Conservation (phyloP, 2,113 vertebrate genomes). For the Baryphthengus martii region DNA sequence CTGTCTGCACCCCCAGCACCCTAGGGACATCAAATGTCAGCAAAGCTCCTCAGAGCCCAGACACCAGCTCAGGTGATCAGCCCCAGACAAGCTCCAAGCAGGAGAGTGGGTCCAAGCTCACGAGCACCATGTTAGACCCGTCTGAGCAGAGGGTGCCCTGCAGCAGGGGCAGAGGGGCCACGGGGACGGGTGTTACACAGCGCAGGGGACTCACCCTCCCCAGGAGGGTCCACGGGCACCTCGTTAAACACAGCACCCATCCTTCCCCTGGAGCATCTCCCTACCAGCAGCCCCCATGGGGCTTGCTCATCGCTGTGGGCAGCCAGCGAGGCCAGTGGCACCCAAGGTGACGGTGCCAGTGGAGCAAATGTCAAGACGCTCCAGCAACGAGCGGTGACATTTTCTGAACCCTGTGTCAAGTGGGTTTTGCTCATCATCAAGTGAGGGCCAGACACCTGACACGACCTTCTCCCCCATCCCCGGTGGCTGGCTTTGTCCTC, state of each 20-base stretch:
- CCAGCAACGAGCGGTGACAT: neutral
- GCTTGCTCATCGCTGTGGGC: rapidly evolving
- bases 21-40: neutral
- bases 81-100: neutral
- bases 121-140: rapidly evolving
- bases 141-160: rapidly evolving
- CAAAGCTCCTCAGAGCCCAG: neutral
- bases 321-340: neutral
- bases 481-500: neutral
- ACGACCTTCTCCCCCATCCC: neutral
- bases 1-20: neutral
- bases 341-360: rapidly evolving
- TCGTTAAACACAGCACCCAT: rapidly evolving
- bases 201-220: neutral
- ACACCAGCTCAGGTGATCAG: rapidly evolving
- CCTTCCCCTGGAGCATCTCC: neutral
- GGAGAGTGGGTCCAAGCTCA: neutral
- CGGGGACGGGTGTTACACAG: rapidly evolving
- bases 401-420: neutral
- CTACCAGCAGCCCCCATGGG: rapidly evolving
- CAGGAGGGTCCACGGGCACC: neutral
- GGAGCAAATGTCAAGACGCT: neutral
- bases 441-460: neutral
- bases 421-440: neutral
- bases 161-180: too few relatives aligned